Evolutionary conservation across 2,797 vertebrate genomes (phyloP).

Genomic region (Acipenser ruthenus): DNA sequence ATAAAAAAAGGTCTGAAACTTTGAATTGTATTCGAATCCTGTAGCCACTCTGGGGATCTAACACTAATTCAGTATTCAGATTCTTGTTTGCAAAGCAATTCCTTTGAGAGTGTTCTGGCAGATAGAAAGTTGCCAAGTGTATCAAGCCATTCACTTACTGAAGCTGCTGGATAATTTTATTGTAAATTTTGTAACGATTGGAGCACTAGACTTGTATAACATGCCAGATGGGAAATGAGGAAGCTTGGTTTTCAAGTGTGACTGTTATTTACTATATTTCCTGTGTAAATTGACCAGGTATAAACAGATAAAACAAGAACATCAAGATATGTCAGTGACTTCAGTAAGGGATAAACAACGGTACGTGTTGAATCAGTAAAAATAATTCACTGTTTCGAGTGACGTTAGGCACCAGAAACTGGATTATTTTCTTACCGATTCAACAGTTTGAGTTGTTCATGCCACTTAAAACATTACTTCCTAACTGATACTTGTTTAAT

Average conservation of each 20-base stretch:
- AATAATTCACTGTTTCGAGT: too few species aligned
- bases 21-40: slow-evolving; percentile 34
- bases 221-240: background rate
- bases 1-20: slow-evolving; percentile 37
- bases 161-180: background rate
- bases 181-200: background rate
- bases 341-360: too few species aligned
- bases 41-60: slow-evolving; percentile 24
- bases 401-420: too few species aligned
- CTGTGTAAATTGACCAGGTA: background rate
- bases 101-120: background rate
- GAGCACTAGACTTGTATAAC: background rate
- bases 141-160: background rate
- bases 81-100: background rate
- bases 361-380: too few species aligned
- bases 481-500: too few species aligned
- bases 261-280: background rate
- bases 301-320: too few species aligned
- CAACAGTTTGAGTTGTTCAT: too few species aligned
- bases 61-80: slow-evolving; percentile 2
- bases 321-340: too few species aligned
- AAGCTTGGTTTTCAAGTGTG: background rate
- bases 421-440: too few species aligned
- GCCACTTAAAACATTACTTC: too few species aligned
- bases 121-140: background rate